These are phyloP conservation scores for Boloria selene DNA, from an alignment of 2,888 invertebrate genomes.

Conservation along the genomic window DNA sequence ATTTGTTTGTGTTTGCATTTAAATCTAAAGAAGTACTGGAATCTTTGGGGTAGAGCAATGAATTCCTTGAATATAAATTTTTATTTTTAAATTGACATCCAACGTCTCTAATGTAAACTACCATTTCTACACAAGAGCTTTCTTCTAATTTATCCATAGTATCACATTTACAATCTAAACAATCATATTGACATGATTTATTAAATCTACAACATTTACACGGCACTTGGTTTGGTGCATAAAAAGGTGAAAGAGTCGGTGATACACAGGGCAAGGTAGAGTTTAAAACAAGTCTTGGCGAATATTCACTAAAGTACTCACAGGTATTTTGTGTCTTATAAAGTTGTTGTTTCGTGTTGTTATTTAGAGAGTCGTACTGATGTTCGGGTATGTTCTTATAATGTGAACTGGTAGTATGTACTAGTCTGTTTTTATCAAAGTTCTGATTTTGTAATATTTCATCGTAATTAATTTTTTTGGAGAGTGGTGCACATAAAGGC, in stretches of 20 bases:
- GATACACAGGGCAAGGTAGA: conserved; percentile 47
- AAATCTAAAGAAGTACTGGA: conserved; percentile 59
- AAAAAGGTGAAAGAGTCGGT: conserved; percentile 47
- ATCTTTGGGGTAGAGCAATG: conserved; percentile 49
- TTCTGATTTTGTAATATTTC: conserved; percentile 49
- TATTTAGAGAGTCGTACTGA: conserved; percentile 50
- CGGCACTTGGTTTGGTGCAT: conserved; percentile 43
- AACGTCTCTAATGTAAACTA: conserved; percentile 71
- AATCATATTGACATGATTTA: conserved; percentile 67
- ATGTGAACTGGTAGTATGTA: conserved; percentile 49
- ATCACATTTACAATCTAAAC: conserved; percentile 45
- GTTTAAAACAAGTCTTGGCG: conserved; percentile 48
- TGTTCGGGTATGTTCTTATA: conserved; percentile 53
- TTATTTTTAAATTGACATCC: conserved; percentile 70
- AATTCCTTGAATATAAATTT: conserved; percentile 47
- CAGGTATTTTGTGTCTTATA: conserved; percentile 53
- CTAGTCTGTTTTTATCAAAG: conserved; percentile 45
- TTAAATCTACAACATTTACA: conserved; percentile 50
- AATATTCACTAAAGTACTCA: conserved; percentile 48
- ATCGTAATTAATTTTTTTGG: conserved; percentile 59
- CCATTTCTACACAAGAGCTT: conserved; percentile 48
- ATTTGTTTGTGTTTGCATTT: conserved; percentile 50
- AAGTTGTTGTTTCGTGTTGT: conserved; percentile 48
- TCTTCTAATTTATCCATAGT: conserved; percentile 23
- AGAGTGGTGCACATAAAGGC: conserved; percentile 66